Conservation (phyloP, 2,113 vertebrate genomes). For the Hemiprocne comata region DNA sequence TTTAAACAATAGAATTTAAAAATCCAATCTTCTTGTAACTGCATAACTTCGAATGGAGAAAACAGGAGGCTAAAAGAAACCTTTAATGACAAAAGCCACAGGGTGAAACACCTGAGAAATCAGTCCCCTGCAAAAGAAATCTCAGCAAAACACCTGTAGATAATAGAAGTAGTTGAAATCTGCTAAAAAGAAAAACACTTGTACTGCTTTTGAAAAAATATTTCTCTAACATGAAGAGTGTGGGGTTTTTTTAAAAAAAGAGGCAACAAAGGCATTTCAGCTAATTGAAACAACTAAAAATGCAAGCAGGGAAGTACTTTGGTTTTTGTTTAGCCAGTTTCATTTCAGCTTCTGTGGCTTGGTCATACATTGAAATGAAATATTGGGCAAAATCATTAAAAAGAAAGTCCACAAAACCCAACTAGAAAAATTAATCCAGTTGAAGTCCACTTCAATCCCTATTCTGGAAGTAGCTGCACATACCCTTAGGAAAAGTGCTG, state of each 20-base stretch:
- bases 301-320: not conserved
- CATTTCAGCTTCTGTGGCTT: not conserved
- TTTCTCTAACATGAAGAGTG: too few relatives aligned
- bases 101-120: not conserved
- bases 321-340: not conserved
- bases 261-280: not conserved
- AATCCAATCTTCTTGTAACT: not conserved
- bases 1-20: not conserved
- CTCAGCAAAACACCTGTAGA: not conserved
- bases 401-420: not conserved
- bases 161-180: not conserved
- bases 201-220: not conserved
- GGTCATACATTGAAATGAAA: not conserved
- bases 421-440: not conserved
- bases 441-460: not conserved
- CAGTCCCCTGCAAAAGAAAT: not conserved
- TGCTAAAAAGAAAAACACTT: not conserved
- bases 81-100: not conserved
- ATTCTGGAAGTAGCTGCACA: not conserved
- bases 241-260: too few relatives aligned
- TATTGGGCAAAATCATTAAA: not conserved
- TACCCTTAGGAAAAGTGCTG: conserved; percentile 11
- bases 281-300: not conserved
- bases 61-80: not conserved
- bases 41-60: not conserved